These are phyloP conservation scores for Augochlora pura DNA, from an alignment of 1,140 invertebrate species.

Conservation along the genomic window DNA sequence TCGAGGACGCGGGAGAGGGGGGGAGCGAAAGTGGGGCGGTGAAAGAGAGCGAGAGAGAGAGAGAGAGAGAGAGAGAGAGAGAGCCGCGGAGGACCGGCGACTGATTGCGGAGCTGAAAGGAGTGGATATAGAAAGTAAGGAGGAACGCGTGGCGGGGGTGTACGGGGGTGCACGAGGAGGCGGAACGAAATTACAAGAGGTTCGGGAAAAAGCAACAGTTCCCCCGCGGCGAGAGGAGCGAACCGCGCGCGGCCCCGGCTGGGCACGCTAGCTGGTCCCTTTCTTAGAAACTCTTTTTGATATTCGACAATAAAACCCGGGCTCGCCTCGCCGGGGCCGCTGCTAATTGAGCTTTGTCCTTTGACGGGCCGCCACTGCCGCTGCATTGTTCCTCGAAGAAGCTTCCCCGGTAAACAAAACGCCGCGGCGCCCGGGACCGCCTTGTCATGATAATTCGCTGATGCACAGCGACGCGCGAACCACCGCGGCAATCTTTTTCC, in stretches of 20 bases:
- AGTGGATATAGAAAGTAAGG: neutral
- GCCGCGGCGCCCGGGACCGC: too few species aligned
- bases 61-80: neutral
- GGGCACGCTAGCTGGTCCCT: neutral
- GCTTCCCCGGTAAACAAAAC: neutral
- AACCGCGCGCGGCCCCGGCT: neutral
- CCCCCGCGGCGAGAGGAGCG: neutral
- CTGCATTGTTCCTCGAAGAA: neutral
- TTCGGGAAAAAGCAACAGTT: neutral
- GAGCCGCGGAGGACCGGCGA: too few species aligned
- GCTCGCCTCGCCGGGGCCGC: neutral
- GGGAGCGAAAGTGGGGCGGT: too few species aligned
- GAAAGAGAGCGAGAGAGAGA: too few species aligned
- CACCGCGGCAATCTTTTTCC: too few species aligned
- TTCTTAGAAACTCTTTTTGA: neutral
- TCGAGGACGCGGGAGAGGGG: neutral
- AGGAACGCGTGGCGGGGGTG: too few species aligned
- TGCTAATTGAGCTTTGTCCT: conserved; percentile 19
- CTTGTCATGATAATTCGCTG: neutral
- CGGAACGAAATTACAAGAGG: neutral
- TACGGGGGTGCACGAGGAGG: neutral
- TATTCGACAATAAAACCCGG: conserved; percentile 2
- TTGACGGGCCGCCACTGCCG: neutral
- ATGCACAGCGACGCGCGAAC: neutral
- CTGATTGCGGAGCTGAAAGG: neutral